Evolutionary conservation across 2,797 vertebrate genomes (phyloP).

Genomic region (Peromyscus eremicus): DNA sequence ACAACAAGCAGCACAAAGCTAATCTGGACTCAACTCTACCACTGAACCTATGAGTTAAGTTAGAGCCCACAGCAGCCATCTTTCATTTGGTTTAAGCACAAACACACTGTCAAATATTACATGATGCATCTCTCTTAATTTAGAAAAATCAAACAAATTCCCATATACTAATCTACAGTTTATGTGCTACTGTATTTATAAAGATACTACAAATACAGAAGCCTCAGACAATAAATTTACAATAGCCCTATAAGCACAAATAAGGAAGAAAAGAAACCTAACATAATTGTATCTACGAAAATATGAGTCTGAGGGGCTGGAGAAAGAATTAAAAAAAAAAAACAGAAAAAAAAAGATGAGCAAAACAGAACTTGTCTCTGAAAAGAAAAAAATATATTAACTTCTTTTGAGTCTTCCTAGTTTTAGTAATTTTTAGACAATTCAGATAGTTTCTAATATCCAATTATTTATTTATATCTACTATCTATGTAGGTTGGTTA

Average conservation of each 20-base stretch:
- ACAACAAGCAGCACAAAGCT: constrained; percentile 8
- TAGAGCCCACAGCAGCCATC: neutral
- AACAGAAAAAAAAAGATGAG: neutral
- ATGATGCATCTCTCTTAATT: neutral
- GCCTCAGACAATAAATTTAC: neutral
- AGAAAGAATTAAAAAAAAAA: too few species aligned
- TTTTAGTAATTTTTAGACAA: constrained; percentile 18
- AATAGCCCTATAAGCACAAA: neutral
- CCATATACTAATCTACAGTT: neutral
- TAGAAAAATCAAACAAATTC: constrained; percentile 55
- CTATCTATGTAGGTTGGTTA: constrained; percentile 10
- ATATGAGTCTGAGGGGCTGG: neutral
- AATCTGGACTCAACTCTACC: neutral
- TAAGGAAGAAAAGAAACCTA: neutral
- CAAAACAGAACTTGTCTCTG: neutral
- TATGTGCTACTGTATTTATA: neutral
- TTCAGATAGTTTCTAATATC: neutral
- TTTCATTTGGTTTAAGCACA: constrained; percentile 21
- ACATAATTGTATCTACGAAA: neutral
- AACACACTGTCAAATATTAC: constrained; percentile 31
- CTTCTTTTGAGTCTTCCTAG: constrained; percentile 6
- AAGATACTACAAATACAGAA: constrained; percentile 29
- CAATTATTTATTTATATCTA: constrained; percentile 44
- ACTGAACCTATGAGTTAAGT: neutral
- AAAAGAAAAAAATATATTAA: constrained; percentile 35